Conservation (phyloP, 2,113 vertebrate genomes). For the Erpornis zantholeuca region DNA sequence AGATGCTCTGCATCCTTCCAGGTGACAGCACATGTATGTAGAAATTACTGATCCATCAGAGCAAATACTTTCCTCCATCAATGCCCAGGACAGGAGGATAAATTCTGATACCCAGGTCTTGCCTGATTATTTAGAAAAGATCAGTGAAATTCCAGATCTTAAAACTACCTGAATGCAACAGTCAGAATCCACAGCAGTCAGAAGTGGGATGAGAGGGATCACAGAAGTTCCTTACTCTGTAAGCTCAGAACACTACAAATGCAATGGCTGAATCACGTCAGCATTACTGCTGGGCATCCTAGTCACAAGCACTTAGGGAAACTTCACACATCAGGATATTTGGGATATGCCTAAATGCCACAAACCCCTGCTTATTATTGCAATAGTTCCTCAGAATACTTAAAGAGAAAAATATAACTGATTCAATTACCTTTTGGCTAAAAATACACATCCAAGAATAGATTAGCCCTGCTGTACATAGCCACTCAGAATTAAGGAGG, state of each 20-base stretch:
- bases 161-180: background rate
- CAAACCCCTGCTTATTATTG: background rate
- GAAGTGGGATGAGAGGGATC: background rate
- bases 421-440: background rate
- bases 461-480: background rate
- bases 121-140: background rate
- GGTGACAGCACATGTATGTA: background rate
- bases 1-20: background rate
- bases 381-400: background rate
- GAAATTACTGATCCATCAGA: background rate
- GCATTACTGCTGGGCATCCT: background rate
- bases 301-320: background rate
- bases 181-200: background rate
- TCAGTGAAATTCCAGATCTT: background rate
- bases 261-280: background rate
- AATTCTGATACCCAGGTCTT: background rate
- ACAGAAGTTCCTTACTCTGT: background rate
- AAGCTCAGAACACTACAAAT: background rate
- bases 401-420: accelerated
- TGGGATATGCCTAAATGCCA: background rate
- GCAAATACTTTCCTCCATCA: background rate
- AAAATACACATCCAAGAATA: background rate
- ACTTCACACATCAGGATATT: background rate
- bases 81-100: background rate
- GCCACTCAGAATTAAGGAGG: background rate